A percentile compares a stretch with the other conserved stretches of the same genome.
These are phyloP conservation scores for Takifugu flavidus DNA, from an alignment of 2,113 vertebrate genomes.

Conservation along the genomic window DNA sequence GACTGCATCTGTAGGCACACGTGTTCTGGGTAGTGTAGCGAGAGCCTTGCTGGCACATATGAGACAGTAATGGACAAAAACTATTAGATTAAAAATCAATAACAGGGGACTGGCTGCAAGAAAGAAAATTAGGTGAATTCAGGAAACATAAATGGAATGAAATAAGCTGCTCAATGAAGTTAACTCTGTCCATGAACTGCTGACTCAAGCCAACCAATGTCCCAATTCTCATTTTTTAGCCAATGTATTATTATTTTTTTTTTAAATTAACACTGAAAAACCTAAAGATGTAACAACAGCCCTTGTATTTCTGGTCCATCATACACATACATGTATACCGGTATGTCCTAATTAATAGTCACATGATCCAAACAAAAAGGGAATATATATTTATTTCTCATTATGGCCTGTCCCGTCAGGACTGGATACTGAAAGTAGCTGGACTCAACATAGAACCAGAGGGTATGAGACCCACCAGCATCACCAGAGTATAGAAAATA, in stretches of 20 bases:
- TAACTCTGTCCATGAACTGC: not conserved
- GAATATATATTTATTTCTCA: too few relatives aligned
- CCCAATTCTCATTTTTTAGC: not conserved
- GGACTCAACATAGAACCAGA: too few relatives aligned
- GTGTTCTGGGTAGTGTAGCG: not conserved
- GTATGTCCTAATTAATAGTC: too few relatives aligned
- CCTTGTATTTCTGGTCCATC: too few relatives aligned
- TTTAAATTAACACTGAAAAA: too few relatives aligned
- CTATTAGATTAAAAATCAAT: conserved; percentile 23
- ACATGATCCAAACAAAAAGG: too few relatives aligned
- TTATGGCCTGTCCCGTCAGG: too few relatives aligned
- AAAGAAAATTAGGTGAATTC: conserved; percentile 2
- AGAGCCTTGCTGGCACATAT: not conserved
- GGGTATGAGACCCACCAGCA: not conserved
- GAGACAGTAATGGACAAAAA: conserved; percentile 1
- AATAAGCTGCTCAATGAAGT: conserved; percentile 2
- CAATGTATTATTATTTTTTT: too few relatives aligned
- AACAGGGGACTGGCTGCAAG: conserved; percentile 4
- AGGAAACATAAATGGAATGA: conserved; percentile 3
- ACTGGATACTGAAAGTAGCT: too few relatives aligned
- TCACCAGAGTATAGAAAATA: not conserved
- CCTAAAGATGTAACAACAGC: too few relatives aligned
- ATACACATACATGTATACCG: too few relatives aligned
- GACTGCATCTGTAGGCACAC: too few relatives aligned
- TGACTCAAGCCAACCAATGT: not conserved